Percentiles rank a stretch among this genome's conserved stretches.
phyloP scores from a whole-genome alignment of 2,888 invertebrate genomes.

The Dusona sp. region DNA sequence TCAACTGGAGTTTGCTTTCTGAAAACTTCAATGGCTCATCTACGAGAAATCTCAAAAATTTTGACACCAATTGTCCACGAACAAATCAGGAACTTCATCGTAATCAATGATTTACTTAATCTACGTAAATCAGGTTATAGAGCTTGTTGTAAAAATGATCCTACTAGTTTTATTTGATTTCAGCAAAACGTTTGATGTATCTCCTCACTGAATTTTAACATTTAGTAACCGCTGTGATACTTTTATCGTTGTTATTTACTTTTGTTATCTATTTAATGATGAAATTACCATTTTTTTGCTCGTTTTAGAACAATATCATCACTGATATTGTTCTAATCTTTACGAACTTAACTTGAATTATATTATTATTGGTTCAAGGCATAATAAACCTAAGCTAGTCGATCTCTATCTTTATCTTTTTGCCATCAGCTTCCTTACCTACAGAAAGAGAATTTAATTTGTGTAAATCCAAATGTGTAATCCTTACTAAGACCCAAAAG shows the following conservation, averaged over 20 bases:
- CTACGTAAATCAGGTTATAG: not conserved
- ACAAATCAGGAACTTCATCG: not conserved
- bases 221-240: no score
- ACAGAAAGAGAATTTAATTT: constrained; percentile 49
- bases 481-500: constrained; percentile 7
- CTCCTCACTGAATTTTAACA: no score
- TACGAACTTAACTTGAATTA: not conserved
- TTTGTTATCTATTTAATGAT: not conserved
- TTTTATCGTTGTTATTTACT: not conserved
- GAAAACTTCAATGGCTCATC: not conserved
- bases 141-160: no score
- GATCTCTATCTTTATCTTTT: not conserved
- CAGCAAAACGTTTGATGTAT: no score
- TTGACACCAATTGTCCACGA: not conserved
- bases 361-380: not conserved
- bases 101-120: not conserved
- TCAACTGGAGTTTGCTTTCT: not conserved
- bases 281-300: not conserved
- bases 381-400: not conserved
- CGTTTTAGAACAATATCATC: not conserved
- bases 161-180: no score
- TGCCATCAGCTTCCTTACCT: not conserved
- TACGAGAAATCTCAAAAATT: not conserved
- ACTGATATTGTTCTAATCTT: not conserved
- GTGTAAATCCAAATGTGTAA: constrained; percentile 51